phyloP scores from a whole-genome alignment of 2,113 vertebrate genomes.

The Hemibagrus wyckioides region DNA sequence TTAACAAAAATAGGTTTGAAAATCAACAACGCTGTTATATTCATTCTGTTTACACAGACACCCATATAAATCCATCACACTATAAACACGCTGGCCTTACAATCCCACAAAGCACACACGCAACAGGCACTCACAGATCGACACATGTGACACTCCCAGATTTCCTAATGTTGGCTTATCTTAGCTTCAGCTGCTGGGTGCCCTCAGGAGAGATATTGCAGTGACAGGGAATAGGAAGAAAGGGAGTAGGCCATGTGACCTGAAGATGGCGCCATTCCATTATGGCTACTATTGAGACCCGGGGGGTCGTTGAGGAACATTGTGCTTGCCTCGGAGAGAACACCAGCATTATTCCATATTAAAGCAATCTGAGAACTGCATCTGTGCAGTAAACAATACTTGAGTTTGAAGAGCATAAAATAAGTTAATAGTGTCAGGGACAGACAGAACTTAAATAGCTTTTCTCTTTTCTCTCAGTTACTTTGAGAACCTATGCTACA shows the following conservation, averaged over 20 bases:
- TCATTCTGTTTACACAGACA: conserved; percentile 16
- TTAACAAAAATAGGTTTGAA: conserved; percentile 29
- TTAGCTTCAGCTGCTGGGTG: conserved; percentile 22
- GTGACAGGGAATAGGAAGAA: conserved; percentile 7
- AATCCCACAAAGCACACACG: conserved; percentile 9
- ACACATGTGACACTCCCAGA: conserved; percentile 17
- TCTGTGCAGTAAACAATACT: conserved; percentile 38
- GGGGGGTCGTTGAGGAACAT: conserved; percentile 39
- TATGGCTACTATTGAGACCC: conserved; percentile 36
- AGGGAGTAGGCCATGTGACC: conserved; percentile 5
- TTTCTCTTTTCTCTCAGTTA: conserved; percentile 37
- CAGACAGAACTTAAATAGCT: conserved; percentile 49
- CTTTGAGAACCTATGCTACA: conserved; percentile 25
- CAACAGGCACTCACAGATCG: conserved; percentile 19
- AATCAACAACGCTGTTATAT: conserved; percentile 28
- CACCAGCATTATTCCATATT: conserved; percentile 39
- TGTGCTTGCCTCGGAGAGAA: conserved; percentile 48
- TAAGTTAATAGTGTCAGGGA: conserved; percentile 51
- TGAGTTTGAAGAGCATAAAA: conserved; percentile 41
- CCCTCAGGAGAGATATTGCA: conserved; percentile 41
- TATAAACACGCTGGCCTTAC: conserved; percentile 41
- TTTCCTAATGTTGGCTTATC: conserved; percentile 39
- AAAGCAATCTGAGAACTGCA: conserved; percentile 36
- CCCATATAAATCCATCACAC: conserved; percentile 47
- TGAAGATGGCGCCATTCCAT: conserved; percentile 38